Evolutionary conservation across 2,113 vertebrate genomes (phyloP).

Genomic region (Paratilapia polleni): DNA sequence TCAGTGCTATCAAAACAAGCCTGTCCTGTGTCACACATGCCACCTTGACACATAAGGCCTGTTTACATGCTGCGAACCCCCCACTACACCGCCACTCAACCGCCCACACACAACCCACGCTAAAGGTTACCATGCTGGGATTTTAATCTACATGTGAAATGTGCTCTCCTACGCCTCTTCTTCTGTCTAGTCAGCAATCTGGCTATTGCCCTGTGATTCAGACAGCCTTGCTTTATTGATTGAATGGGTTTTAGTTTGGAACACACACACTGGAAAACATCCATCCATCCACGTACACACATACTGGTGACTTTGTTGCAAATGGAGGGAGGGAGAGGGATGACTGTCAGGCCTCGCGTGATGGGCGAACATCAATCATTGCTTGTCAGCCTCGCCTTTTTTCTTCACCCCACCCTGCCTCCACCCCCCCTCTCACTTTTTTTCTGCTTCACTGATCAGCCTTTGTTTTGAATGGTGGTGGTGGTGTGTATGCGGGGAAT

Average conservation of each 20-base stretch:
- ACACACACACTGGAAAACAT: conserved; percentile 55
- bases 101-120: conserved; percentile 44
- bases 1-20: conserved; percentile 32
- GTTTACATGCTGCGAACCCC: conserved; percentile 53
- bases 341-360: conserved; percentile 86
- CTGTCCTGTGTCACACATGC: conserved; percentile 62
- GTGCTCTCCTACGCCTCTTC: conserved; percentile 80
- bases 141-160: conserved; percentile 81
- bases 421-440: conserved; percentile 65
- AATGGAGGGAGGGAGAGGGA: conserved; percentile 75
- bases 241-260: conserved; percentile 69
- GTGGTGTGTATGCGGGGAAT: conserved; percentile 70
- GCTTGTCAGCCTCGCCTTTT: conserved; percentile 82
- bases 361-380: conserved; percentile 92
- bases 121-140: conserved; percentile 70
- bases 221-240: conserved; percentile 75
- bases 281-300: conserved; percentile 51
- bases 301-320: conserved; percentile 72
- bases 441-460: conserved; percentile 85
- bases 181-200: conserved; percentile 92
- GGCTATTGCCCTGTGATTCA: conserved; percentile 73
- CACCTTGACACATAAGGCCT: conserved; percentile 70
- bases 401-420: neutral
- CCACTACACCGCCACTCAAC: neutral
- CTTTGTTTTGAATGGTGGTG: conserved; percentile 86